Conservation (phyloP, 2,888 invertebrate species). For the Drosophila antonietae region DNA sequence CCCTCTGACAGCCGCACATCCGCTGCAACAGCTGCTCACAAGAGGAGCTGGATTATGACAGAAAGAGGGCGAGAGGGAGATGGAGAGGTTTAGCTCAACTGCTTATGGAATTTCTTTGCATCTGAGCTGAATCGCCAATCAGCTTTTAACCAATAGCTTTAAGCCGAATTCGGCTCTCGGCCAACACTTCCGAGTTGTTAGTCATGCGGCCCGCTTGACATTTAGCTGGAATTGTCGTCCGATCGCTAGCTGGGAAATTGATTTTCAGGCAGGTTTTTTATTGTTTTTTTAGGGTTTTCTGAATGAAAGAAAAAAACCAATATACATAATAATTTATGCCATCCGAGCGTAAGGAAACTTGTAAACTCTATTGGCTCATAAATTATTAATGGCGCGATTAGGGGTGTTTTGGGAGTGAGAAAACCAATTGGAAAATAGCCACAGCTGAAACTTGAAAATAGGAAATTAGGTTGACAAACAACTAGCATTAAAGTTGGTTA, state of each 20-base stretch:
- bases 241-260: conserved; percentile 13
- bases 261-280: conserved; percentile 2
- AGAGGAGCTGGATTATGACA: background rate
- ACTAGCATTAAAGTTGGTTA: conserved; percentile 1
- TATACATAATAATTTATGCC: background rate
- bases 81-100: background rate
- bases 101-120: conserved; percentile 42
- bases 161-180: conserved; percentile 53
- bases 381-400: conserved; percentile 12
- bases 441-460: conserved; percentile 19
- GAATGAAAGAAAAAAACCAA: conserved; percentile 4
- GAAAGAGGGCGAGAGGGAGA: background rate
- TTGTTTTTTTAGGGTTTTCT: conserved; percentile 9
- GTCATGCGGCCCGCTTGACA: conserved; percentile 44
- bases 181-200: conserved; percentile 59
- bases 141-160: conserved; percentile 16
- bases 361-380: conserved; percentile 12
- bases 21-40: conserved; percentile 13
- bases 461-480: conserved; percentile 7
- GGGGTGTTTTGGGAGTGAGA: background rate
- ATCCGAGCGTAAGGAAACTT: conserved; percentile 5
- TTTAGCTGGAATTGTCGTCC: conserved; percentile 51
- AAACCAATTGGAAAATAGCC: background rate
- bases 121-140: conserved; percentile 50
- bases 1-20: conserved; percentile 8